Percentiles rank a stretch among this genome's conserved stretches.
phyloP scores from a whole-genome alignment of 2,888 invertebrate species.

The Cheilosia vulpina region DNA sequence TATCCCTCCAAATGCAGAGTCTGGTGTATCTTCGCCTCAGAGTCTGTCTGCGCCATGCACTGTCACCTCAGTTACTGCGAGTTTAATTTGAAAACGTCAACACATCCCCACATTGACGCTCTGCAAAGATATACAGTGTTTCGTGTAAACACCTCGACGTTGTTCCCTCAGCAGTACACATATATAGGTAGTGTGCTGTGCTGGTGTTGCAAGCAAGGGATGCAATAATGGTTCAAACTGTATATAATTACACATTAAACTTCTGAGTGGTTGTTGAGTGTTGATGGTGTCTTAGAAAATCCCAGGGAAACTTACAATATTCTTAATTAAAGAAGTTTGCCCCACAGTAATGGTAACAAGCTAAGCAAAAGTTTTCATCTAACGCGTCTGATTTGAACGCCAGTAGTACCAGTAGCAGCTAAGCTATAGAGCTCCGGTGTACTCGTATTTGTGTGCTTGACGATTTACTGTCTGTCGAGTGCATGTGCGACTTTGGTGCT shows the following conservation, averaged over 20 bases:
- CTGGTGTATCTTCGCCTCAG: not conserved
- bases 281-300: slow-evolving; percentile 66
- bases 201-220: slow-evolving; percentile 24
- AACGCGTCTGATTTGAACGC: slow-evolving; percentile 39
- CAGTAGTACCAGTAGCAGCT: not conserved
- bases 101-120: slow-evolving; percentile 39
- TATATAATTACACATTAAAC: slow-evolving; percentile 73
- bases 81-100: slow-evolving; percentile 62
- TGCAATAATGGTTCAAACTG: slow-evolving; percentile 69
- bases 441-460: not conserved
- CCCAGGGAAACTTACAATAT: slow-evolving; percentile 68
- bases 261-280: slow-evolving; percentile 73
- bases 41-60: slow-evolving; percentile 7
- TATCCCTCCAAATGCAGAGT: not conserved
- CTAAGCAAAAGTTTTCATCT: slow-evolving; percentile 52
- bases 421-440: not conserved
- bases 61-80: slow-evolving; percentile 33
- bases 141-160: slow-evolving; percentile 52
- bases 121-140: slow-evolving; percentile 51
- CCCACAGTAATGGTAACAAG: slow-evolving; percentile 65
- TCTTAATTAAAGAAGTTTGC: slow-evolving; percentile 73
- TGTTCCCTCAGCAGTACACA: slow-evolving; percentile 3
- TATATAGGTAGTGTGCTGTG: no score
- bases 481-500: not conserved
- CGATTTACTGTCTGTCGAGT: not conserved